Conservation (phyloP, 2,888 invertebrate species). For the Caenorhabditis japonica region DNA sequence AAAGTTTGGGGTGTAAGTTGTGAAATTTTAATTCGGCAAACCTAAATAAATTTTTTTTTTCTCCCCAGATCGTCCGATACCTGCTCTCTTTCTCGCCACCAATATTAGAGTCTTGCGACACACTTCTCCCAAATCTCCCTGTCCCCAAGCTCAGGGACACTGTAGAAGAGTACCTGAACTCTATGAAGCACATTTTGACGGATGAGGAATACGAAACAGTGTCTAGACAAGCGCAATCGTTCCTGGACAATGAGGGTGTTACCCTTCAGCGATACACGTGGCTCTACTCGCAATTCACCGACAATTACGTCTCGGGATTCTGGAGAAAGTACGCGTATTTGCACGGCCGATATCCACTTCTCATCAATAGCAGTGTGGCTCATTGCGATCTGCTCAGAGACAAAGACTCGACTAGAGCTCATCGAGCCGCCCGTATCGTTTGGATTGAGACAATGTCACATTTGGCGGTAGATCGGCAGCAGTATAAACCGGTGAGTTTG, state of each 20-base stretch:
- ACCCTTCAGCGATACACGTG: constrained; percentile 66
- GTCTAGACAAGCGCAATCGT: constrained; percentile 54
- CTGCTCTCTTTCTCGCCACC: constrained; percentile 61
- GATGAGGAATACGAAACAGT: constrained; percentile 65
- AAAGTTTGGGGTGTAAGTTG: constrained; percentile 74
- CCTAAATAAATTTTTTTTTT: no score
- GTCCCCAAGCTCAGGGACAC: constrained; percentile 69
- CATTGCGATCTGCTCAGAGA: constrained; percentile 64
- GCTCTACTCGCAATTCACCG: constrained; percentile 61
- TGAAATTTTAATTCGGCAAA: background rate
- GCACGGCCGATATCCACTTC: constrained; percentile 64
- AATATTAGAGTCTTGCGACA: constrained; percentile 67
- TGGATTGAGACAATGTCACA: constrained; percentile 68
- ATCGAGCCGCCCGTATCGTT: constrained; percentile 68
- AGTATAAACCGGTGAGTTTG: constrained; percentile 61
- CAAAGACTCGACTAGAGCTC: constrained; percentile 61
- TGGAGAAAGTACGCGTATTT: constrained; percentile 75
- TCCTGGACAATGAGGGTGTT: constrained; percentile 66
- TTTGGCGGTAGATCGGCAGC: constrained; percentile 69
- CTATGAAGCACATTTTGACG: constrained; percentile 59
- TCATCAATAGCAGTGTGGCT: constrained; percentile 72
- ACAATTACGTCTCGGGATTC: constrained; percentile 73
- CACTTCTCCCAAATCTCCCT: constrained; percentile 68
- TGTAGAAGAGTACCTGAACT: constrained; percentile 63
- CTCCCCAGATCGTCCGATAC: constrained; percentile 54